These are phyloP conservation scores for Engraulis encrasicolus DNA, from an alignment of 2,113 vertebrate species.

Conservation along the genomic window DNA sequence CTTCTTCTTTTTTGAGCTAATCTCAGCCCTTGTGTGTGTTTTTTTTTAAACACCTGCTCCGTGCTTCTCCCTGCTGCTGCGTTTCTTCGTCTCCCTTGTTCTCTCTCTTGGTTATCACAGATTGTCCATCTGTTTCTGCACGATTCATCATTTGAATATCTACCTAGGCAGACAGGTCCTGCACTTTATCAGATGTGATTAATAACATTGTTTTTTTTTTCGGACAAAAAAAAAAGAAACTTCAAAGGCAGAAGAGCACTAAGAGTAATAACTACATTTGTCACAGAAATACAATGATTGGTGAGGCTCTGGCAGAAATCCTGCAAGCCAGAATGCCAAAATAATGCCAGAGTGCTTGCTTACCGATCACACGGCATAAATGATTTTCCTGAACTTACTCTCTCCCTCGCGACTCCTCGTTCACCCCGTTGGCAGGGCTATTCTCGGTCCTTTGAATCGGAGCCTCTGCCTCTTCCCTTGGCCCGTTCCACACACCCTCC, in stretches of 20 bases:
- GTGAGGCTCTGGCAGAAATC: neutral
- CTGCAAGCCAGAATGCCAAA: neutral
- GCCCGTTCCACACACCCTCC: slow-evolving; percentile 75
- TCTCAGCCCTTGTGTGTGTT: neutral
- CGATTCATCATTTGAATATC: slow-evolving; percentile 13
- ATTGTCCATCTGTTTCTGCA: slow-evolving; percentile 4
- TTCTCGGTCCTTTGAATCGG: slow-evolving; percentile 15
- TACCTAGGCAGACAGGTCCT: neutral
- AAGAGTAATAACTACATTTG: slow-evolving; percentile 33
- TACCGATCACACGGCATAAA: neutral
- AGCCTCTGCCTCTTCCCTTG: slow-evolving; percentile 61
- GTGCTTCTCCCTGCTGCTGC: neutral
- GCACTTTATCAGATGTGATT: slow-evolving; percentile 41
- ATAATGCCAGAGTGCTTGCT: neutral
- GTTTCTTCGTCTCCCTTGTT: neutral
- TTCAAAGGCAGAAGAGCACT: slow-evolving; percentile 26
- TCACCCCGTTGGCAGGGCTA: neutral
- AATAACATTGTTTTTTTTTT: slow-evolving; percentile 48
- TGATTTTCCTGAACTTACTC: neutral
- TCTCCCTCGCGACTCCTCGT: neutral
- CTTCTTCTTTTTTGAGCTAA: slow-evolving; percentile 53
- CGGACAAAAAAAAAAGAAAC: slow-evolving; percentile 46
- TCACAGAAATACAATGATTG: neutral
- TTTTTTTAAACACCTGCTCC: slow-evolving; percentile 13
- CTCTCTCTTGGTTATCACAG: neutral